phyloP scores from a whole-genome alignment of 2,113 vertebrate species.

The Prinia subflava region DNA sequence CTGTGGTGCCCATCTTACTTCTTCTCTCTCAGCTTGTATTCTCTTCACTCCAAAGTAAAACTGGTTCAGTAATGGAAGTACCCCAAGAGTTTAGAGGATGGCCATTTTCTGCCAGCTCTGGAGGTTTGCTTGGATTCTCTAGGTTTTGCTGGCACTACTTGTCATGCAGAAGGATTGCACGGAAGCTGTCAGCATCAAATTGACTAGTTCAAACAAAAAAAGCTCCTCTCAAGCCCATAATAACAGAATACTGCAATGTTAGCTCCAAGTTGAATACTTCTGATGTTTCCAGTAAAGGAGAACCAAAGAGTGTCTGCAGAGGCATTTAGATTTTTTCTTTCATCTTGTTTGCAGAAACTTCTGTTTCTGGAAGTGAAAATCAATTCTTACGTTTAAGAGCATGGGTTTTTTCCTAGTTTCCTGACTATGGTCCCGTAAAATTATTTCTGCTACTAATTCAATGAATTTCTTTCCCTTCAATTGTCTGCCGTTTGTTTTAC shows the following conservation, averaged over 20 bases:
- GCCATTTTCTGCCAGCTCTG: background rate
- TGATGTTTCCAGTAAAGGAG: background rate
- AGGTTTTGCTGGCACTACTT: background rate
- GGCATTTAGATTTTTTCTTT: background rate
- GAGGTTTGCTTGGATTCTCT: background rate
- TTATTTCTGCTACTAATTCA: background rate
- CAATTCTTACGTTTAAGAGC: background rate
- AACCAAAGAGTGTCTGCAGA: background rate
- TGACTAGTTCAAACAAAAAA: background rate
- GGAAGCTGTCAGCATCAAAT: background rate
- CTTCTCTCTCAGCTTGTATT: background rate
- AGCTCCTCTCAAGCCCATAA: background rate
- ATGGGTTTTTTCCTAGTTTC: background rate
- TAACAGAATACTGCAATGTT: background rate
- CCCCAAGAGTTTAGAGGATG: background rate
- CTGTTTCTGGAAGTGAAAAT: background rate
- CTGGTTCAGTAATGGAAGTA: background rate
- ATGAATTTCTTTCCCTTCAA: background rate
- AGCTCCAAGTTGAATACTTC: background rate
- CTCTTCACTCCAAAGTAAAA: background rate
- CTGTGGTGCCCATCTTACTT: background rate
- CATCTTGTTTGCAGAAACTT: background rate
- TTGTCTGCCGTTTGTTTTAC: background rate
- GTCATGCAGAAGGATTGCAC: background rate
- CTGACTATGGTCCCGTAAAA: background rate